Evolutionary conservation across 2,113 vertebrate species (phyloP).

Genomic region (Sapayoa aenigma): DNA sequence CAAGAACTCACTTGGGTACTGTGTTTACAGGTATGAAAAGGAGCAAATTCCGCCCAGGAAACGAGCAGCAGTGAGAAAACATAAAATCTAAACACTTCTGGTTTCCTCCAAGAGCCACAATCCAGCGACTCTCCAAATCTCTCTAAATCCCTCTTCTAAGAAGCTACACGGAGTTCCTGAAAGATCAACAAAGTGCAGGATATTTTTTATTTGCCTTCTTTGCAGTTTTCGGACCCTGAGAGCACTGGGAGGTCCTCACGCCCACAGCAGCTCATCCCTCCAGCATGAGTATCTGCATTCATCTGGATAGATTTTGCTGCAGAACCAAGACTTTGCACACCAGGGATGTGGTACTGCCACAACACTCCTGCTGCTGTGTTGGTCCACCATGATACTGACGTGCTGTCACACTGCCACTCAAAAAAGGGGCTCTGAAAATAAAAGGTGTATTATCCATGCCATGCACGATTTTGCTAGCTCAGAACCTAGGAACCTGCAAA

Average conservation of each 20-base stretch:
- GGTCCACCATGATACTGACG: accelerated
- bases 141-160: neutral
- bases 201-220: neutral
- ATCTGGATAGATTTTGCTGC: neutral
- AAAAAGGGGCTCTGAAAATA: neutral
- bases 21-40: neutral
- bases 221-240: neutral
- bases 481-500: neutral
- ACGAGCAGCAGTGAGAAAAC: neutral
- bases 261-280: neutral
- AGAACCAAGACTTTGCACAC: neutral
- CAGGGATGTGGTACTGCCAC: neutral
- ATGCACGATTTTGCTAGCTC: accelerated
- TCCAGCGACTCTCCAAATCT: neutral
- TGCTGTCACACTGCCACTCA: neutral
- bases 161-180: neutral
- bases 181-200: neutral
- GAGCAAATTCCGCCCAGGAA: neutral
- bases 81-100: neutral
- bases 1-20: neutral
- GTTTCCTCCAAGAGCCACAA: neutral
- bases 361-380: neutral
- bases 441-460: neutral
- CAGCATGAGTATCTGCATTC: neutral
- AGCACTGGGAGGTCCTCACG: neutral